Conservation (phyloP, 2,888 invertebrate species). For the Tachina lurida region DNA sequence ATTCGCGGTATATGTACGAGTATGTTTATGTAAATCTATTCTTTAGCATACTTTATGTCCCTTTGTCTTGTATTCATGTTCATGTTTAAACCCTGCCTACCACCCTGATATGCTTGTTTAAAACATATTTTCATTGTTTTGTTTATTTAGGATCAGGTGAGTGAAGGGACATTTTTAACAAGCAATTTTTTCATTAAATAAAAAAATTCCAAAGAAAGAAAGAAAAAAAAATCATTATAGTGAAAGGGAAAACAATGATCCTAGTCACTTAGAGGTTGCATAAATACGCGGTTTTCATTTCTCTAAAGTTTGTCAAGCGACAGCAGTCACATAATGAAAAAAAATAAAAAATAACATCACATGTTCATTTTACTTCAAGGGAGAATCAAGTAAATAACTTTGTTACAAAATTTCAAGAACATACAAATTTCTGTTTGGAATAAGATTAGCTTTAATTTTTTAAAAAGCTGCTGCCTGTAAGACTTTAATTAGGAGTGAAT, state of each 20-base stretch:
- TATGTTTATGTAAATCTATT: constrained; percentile 40
- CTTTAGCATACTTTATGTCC: constrained; percentile 58
- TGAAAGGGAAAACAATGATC: constrained; percentile 62
- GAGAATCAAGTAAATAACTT: background rate
- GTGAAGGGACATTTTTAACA: constrained; percentile 55
- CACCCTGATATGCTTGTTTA: background rate
- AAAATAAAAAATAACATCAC: constrained; percentile 13
- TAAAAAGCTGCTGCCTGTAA: background rate
- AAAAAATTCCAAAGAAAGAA: background rate
- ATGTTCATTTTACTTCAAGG: constrained; percentile 11
- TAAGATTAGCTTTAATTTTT: constrained; percentile 1
- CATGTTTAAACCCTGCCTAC: constrained; percentile 10
- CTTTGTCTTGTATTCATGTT: constrained; percentile 72
- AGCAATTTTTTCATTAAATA: constrained; percentile 49
- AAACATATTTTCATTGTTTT: constrained; percentile 70
- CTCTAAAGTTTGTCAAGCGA: constrained; percentile 38
- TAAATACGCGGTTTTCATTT: constrained; percentile 63
- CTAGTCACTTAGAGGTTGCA: constrained; percentile 44
- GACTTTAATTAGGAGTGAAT: no score
- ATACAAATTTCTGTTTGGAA: background rate
- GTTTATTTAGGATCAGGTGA: constrained; percentile 82
- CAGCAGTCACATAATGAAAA: background rate
- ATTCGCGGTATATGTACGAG: constrained; percentile 64
- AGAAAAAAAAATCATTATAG: background rate
- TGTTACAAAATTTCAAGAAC: constrained; percentile 41